Percentiles rank a stretch among this genome's conserved stretches.
Evolutionary conservation across 2,888 invertebrate genomes (phyloP).

Genomic region (Ceramica pisi): DNA sequence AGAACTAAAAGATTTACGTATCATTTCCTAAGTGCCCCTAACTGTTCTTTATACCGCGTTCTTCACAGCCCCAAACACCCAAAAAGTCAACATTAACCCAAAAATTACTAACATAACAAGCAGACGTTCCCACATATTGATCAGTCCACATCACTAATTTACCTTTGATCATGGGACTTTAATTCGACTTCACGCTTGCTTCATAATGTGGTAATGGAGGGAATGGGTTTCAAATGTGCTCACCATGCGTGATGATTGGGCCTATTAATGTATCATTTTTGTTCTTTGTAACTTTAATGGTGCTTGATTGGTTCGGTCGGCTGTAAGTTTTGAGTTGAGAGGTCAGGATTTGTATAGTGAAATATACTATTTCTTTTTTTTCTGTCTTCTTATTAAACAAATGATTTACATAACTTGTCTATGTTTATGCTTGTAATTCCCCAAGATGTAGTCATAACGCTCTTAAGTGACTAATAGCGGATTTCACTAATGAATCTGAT

Average conservation of each 20-base stretch:
- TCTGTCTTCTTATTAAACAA: no score
- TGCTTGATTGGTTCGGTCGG: conserved; percentile 15
- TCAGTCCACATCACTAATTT: conserved; percentile 52
- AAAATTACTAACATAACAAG: conserved; percentile 29
- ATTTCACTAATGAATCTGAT: no score
- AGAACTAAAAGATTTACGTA: no score
- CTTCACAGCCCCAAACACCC: conserved; percentile 22
- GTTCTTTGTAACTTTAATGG: conserved; percentile 9
- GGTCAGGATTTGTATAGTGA: background rate
- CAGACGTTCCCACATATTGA: conserved; percentile 55
- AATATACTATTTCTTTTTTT: no score
- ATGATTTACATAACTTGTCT: no score
- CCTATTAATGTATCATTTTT: conserved; percentile 41
- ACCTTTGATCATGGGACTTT: conserved; percentile 58
- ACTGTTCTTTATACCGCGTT: background rate
- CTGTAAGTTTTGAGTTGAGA: background rate
- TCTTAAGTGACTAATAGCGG: no score
- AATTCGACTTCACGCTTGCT: conserved; percentile 60
- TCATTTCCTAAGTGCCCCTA: no score
- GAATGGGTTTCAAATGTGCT: conserved; percentile 41
- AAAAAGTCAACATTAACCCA: conserved; percentile 44
- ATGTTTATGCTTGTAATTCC: no score
- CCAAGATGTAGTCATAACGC: no score
- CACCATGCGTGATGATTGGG: conserved; percentile 43
- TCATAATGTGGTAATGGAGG: conserved; percentile 48